These are phyloP conservation scores for Aulostomus chinensis DNA, from an alignment of 2,797 vertebrate species.

Conservation along the genomic window DNA sequence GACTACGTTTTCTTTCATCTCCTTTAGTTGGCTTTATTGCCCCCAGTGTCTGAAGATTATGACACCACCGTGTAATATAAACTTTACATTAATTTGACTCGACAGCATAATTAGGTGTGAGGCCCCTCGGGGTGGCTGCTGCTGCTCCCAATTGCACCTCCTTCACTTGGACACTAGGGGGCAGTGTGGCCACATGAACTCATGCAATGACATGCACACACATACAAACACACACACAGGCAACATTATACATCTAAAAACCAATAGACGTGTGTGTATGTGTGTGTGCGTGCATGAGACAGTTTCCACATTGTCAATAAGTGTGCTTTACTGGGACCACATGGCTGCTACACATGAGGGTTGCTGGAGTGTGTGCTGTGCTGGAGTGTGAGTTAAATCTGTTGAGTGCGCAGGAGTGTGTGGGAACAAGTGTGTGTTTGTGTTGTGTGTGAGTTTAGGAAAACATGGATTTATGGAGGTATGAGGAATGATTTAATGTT, in stretches of 20 bases:
- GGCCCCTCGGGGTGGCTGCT: constrained; percentile 5
- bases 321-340: constrained; percentile 1
- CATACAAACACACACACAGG: neutral
- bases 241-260: no score
- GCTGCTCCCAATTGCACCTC: neutral
- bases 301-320: constrained; percentile 12
- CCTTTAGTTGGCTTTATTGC: constrained; percentile 4
- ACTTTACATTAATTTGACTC: constrained; percentile 16
- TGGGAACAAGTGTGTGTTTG: constrained; percentile 1
- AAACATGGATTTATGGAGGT: neutral
- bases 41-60: neutral
- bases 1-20: neutral
- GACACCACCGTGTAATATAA: constrained; percentile 14
- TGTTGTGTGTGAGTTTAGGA: constrained; percentile 3
- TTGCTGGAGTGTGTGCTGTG: constrained; percentile 2
- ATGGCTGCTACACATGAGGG: constrained; percentile 12
- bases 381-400: constrained; percentile 16
- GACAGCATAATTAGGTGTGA: constrained; percentile 11
- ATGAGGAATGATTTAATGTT: constrained; percentile 3
- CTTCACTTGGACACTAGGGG: constrained; percentile 27
- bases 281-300: neutral
- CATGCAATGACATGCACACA: no score
- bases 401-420: neutral
- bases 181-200: no score
- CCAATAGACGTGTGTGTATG: constrained; percentile 1